A percentile compares a stretch with the other conserved stretches of the same genome.
phyloP scores from a whole-genome alignment of 2,113 vertebrate species.

The Prinia subflava region DNA sequence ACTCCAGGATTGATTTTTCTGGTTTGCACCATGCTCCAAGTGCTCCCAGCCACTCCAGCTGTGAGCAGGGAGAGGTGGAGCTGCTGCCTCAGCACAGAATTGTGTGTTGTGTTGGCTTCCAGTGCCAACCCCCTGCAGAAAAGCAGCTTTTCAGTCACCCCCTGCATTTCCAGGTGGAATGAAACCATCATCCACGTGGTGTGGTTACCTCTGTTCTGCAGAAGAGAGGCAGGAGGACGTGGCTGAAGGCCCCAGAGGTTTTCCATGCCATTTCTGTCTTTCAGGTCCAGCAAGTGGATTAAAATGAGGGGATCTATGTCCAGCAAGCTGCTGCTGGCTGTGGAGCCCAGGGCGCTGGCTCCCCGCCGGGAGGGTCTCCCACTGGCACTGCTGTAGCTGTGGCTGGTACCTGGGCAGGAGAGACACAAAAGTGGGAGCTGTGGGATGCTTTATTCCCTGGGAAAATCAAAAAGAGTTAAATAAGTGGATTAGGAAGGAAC shows the following conservation, averaged over 20 bases:
- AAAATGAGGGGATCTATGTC: constrained; percentile 95
- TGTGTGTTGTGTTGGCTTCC: neutral
- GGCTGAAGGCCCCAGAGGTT: constrained; percentile 94
- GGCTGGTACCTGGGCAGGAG: constrained; percentile 56
- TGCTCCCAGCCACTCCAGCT: neutral
- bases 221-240: constrained; percentile 84
- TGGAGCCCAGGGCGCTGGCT: constrained; percentile 69
- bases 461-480: neutral
- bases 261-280: constrained; percentile 90
- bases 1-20: neutral
- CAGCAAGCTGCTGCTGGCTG: constrained; percentile 80
- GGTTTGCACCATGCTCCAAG: neutral
- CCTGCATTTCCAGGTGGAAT: neutral
- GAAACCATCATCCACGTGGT: accelerated
- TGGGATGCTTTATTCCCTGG: neutral
- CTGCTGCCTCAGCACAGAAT: neutral
- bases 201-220: constrained; percentile 85
- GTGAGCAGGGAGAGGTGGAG: neutral
- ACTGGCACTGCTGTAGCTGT: constrained; percentile 69
- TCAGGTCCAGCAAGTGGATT: constrained; percentile 94
- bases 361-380: constrained; percentile 69
- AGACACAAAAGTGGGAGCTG: neutral
- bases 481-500: neutral
- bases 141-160: neutral
- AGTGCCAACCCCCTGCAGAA: neutral